Evolutionary conservation across 1,140 invertebrate species (phyloP).

Genomic region (Mactra quadrangularis): DNA sequence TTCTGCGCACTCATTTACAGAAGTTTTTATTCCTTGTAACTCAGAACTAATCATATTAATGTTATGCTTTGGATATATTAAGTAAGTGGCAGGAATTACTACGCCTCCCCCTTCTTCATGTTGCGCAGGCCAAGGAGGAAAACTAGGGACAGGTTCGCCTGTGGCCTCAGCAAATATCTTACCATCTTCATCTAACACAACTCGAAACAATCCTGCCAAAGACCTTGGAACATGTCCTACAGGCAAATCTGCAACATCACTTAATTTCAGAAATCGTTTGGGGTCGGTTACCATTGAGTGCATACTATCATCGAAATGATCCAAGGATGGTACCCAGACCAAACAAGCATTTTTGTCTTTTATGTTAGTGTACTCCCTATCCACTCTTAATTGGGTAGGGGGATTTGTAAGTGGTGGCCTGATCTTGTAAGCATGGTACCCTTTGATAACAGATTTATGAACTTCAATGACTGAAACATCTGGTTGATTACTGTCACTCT

Average conservation of each 20-base stretch:
- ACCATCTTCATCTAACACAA: constrained; percentile 28
- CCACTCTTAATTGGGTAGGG: constrained; percentile 22
- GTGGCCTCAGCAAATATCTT: constrained; percentile 1
- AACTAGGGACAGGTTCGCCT: constrained; percentile 39
- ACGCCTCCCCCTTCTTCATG: constrained; percentile 33
- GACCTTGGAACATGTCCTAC: constrained; percentile 52
- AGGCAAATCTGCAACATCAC: constrained; percentile 29
- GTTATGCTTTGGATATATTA: too few relatives aligned
- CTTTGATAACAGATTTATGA: too few relatives aligned
- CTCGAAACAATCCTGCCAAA: constrained; percentile 1
- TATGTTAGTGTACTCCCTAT: constrained; percentile 9
- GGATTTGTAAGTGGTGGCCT: constrained; percentile 4
- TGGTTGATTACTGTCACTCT: too few relatives aligned
- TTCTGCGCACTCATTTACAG: too few relatives aligned
- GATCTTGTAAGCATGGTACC: constrained; percentile 28
- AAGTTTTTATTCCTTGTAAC: too few relatives aligned
- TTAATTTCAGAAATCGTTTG: constrained; percentile 7
- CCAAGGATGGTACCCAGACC: constrained; percentile 35
- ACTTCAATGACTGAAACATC: too few relatives aligned
- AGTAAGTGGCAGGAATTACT: too few relatives aligned
- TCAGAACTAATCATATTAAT: too few relatives aligned
- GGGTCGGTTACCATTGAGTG: constrained; percentile 27
- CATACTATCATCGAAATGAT: not conserved
- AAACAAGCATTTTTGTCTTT: constrained; percentile 29
- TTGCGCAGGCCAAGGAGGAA: constrained; percentile 27